These are phyloP conservation scores for Apis dorsata DNA, from an alignment of 1,140 invertebrate genomes.

Conservation along the genomic window DNA sequence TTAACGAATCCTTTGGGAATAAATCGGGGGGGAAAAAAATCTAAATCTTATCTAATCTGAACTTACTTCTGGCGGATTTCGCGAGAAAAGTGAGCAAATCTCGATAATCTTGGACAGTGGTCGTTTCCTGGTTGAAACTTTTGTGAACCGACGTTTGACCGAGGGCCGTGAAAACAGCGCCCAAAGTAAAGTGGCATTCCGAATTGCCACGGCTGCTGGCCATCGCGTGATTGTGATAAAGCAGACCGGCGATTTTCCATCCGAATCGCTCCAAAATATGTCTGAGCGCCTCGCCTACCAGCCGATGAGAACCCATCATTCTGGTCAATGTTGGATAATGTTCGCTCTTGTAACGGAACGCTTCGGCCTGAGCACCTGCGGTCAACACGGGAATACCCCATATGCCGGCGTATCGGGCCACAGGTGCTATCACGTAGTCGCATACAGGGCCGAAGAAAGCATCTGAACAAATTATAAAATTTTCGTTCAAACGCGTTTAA, in stretches of 20 bases:
- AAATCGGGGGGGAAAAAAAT: too few species aligned
- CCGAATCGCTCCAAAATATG: slow-evolving; percentile 85
- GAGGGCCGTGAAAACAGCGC: slow-evolving; percentile 84
- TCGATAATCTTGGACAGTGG: slow-evolving; percentile 81
- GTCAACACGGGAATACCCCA: slow-evolving; percentile 95
- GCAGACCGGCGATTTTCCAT: slow-evolving; percentile 85
- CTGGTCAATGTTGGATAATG: slow-evolving; percentile 90
- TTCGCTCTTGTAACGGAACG: slow-evolving; percentile 86
- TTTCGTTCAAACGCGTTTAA: neutral
- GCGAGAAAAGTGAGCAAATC: slow-evolving; percentile 84
- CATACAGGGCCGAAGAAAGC: slow-evolving; percentile 95
- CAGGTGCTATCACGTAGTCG: slow-evolving; percentile 94
- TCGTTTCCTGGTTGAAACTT: slow-evolving; percentile 83
- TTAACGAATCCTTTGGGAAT: too few species aligned
- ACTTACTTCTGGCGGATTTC: slow-evolving; percentile 90
- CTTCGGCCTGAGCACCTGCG: slow-evolving; percentile 90
- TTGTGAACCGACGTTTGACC: slow-evolving; percentile 82
- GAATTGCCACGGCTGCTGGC: slow-evolving; percentile 83
- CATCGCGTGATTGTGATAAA: slow-evolving; percentile 86
- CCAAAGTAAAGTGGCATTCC: slow-evolving; percentile 87
- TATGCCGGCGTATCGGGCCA: slow-evolving; percentile 91
- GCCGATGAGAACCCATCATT: slow-evolving; percentile 90
- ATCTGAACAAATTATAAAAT: slow-evolving; percentile 80
- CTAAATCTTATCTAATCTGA: too few species aligned
- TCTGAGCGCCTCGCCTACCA: slow-evolving; percentile 86